Evolutionary conservation across 2,113 vertebrate genomes (phyloP).

Genomic region (Tyrannus savana): DNA sequence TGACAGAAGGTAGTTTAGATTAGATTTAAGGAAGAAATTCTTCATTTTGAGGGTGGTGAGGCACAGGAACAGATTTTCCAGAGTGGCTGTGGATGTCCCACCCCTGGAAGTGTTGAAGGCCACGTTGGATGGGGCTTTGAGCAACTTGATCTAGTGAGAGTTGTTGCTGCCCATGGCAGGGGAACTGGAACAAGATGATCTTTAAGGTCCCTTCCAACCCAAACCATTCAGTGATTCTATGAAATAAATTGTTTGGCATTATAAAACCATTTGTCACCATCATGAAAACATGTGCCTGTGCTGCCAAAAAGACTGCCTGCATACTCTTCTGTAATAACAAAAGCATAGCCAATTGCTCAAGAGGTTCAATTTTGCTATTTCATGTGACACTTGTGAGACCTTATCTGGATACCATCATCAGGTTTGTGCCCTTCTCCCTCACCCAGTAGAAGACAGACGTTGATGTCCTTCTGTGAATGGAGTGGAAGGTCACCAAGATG

Average conservation of each 20-base stretch:
- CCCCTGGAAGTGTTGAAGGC: background rate
- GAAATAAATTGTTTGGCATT: background rate
- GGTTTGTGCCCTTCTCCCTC: background rate
- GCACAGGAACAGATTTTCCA: background rate
- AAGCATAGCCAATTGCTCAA: background rate
- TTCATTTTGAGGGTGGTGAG: background rate
- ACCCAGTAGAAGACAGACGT: background rate
- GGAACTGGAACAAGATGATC: background rate
- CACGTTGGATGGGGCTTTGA: background rate
- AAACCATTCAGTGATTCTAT: background rate
- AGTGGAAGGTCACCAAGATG: background rate
- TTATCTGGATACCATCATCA: background rate
- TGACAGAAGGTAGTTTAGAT: background rate
- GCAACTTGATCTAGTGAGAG: background rate
- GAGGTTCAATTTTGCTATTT: background rate
- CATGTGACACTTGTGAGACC: background rate
- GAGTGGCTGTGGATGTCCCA: background rate
- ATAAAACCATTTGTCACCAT: background rate
- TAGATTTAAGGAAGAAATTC: background rate
- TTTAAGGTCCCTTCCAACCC: background rate
- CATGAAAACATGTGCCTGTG: background rate
- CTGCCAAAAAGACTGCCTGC: background rate
- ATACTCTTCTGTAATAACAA: background rate
- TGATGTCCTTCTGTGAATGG: background rate
- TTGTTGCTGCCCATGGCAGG: background rate